These are phyloP conservation scores for Candoia aspera DNA, from an alignment of 2,113 vertebrate genomes.

Conservation along the genomic window DNA sequence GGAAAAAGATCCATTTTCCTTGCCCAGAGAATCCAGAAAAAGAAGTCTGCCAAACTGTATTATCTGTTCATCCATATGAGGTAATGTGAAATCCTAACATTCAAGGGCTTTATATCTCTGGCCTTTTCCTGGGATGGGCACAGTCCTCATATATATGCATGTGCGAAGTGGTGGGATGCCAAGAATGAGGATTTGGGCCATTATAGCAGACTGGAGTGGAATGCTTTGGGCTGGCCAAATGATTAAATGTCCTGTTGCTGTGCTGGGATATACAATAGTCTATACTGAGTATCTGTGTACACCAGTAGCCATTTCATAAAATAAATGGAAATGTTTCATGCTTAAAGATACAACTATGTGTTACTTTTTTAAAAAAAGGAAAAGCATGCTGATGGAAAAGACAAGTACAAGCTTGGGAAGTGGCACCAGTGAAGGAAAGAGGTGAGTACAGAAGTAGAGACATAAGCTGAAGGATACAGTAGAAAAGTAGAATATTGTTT, in stretches of 20 bases:
- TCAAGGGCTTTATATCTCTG: background rate
- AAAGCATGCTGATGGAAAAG: background rate
- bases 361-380: background rate
- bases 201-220: background rate
- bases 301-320: background rate
- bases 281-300: background rate
- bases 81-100: background rate
- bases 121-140: background rate
- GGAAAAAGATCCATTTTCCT: background rate
- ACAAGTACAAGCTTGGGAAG: background rate
- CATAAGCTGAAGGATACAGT: background rate
- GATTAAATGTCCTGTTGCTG: background rate
- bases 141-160: background rate
- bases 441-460: background rate
- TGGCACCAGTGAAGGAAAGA: background rate
- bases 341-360: background rate
- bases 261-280: background rate
- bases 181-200: background rate
- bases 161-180: background rate
- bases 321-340: background rate
- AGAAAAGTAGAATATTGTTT: background rate
- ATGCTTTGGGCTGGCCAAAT: background rate
- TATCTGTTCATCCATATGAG: background rate
- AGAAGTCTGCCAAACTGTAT: background rate
- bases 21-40: background rate